Evolutionary conservation across 2,113 vertebrate genomes (phyloP).

Genomic region (Paramormyrops kingsleyae): DNA sequence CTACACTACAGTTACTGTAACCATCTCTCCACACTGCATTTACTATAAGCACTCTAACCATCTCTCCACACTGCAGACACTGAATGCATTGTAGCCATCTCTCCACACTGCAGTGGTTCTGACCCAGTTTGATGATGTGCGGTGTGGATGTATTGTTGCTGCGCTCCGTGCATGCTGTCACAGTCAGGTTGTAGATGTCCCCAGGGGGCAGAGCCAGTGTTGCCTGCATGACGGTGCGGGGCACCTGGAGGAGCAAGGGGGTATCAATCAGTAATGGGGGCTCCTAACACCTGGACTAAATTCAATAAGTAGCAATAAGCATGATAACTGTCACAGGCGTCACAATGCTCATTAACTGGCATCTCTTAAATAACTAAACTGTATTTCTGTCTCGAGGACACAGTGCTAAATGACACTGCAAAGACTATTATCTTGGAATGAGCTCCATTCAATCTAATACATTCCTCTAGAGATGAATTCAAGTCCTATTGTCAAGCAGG

Average conservation of each 20-base stretch:
- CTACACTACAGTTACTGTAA: not conserved
- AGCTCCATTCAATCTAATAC: not conserved
- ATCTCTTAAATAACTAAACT: not conserved
- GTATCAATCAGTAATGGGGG: not conserved
- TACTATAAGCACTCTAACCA: not conserved
- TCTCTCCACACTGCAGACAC: not conserved
- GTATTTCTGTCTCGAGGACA: not conserved
- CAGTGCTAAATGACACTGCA: not conserved
- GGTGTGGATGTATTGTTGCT: conserved; percentile 78
- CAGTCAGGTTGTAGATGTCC: conserved; percentile 92
- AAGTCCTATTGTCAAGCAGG: not conserved
- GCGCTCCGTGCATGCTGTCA: conserved; percentile 86
- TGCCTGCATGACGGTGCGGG: conserved; percentile 78
- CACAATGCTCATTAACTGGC: not conserved
- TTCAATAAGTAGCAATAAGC: not conserved
- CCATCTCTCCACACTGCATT: not conserved
- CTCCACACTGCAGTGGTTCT: conserved; percentile 25
- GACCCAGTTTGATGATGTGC: conserved; percentile 82
- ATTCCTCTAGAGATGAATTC: not conserved
- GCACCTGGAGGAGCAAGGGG: conserved; percentile 64
- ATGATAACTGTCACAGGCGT: not conserved
- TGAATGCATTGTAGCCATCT: not conserved
- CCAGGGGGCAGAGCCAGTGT: conserved; percentile 79
- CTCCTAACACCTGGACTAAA: not conserved
- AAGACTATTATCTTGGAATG: not conserved